Conservation (phyloP, 23 tunicate species). For the Phallusia fumigata region DNA sequence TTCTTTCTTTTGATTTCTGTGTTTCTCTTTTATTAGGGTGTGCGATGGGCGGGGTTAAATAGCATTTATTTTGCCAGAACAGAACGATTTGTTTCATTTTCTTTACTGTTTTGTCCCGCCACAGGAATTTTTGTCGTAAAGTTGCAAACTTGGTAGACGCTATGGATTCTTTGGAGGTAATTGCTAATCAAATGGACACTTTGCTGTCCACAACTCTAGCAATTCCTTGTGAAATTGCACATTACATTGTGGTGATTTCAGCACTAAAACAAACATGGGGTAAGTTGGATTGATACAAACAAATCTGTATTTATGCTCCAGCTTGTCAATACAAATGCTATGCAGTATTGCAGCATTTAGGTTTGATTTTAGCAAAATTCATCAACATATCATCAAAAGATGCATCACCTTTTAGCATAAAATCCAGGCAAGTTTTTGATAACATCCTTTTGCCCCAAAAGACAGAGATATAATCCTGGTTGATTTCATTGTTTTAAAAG, state of each 20-base stretch:
- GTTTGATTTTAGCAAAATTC: no score
- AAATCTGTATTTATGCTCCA: no score
- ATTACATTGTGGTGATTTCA: conserved; percentile 47
- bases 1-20: no score
- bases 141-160: neutral
- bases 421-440: no score
- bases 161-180: neutral
- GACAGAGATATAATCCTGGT: no score
- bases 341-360: neutral
- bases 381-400: no score
- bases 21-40: neutral
- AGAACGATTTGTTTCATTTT: no score
- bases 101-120: no score
- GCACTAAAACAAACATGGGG: conserved; percentile 63
- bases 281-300: conserved; percentile 12
- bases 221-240: conserved; percentile 40
- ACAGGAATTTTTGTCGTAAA: no score
- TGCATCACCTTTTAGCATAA: no score
- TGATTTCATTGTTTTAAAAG: no score
- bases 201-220: conserved; percentile 25
- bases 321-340: neutral
- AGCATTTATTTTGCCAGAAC: neutral
- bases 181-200: conserved; percentile 24
- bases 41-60: neutral
- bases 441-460: no score